Percentiles rank a stretch among this genome's conserved stretches.
These are phyloP conservation scores for Ormyrus rosae DNA, from an alignment of 2,888 invertebrate genomes.

Conservation along the genomic window DNA sequence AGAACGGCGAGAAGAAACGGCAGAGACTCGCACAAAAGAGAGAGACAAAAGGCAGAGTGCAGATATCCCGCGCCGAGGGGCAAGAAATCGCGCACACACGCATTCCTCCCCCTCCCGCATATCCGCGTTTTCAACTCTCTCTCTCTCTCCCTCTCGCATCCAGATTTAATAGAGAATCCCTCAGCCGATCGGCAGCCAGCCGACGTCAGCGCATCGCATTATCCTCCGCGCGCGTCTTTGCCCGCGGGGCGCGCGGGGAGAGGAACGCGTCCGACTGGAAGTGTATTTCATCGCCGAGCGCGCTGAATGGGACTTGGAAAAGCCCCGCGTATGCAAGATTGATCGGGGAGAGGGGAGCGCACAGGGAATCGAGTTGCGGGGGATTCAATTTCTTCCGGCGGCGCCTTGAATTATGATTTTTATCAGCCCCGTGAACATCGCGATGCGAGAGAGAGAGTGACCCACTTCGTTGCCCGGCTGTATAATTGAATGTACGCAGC, in stretches of 20 bases:
- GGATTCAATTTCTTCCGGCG: slow-evolving; percentile 32
- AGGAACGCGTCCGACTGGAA: neutral
- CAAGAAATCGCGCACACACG: neutral
- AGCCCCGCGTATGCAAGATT: no score
- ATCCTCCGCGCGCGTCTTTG: neutral
- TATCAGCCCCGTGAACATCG: slow-evolving; percentile 25
- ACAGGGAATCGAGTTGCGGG: neutral
- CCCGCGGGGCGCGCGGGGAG: neutral
- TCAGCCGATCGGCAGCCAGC: neutral
- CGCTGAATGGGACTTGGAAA: no score
- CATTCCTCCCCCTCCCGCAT: no score
- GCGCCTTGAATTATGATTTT: slow-evolving; percentile 36
- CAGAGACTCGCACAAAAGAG: neutral
- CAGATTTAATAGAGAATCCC: slow-evolving; percentile 26
- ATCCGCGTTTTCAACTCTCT: neutral
- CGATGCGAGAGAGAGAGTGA: slow-evolving; percentile 6
- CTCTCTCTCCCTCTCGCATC: neutral
- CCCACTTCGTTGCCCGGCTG: neutral
- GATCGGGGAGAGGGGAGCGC: neutral
- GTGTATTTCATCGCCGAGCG: no score
- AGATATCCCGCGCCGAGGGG: neutral
- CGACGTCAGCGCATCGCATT: slow-evolving; percentile 17
- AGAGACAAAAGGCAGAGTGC: neutral
- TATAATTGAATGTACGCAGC: no score
- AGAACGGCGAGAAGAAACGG: neutral